Percentiles rank a stretch among this genome's conserved stretches.
Evolutionary conservation across 2,888 invertebrate genomes (phyloP).

Genomic region (Ennomos fuscantarius): DNA sequence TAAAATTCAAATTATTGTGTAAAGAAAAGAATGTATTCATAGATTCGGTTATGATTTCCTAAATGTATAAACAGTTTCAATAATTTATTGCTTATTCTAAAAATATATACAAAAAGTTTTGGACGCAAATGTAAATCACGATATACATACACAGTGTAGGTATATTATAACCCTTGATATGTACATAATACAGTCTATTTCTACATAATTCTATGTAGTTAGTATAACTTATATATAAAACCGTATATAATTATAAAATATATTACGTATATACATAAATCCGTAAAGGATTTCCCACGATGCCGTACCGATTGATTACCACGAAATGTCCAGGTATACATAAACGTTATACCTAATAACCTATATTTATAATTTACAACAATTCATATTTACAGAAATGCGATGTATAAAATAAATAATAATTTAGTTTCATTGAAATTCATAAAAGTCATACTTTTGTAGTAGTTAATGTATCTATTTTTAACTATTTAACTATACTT

Average conservation of each 20-base stretch:
- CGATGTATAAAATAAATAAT: constrained; percentile 3
- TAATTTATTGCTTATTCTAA: constrained; percentile 63
- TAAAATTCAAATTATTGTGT: constrained; percentile 14
- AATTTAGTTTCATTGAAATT: constrained; percentile 7
- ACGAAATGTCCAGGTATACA: not conserved
- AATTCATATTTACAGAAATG: constrained; percentile 7
- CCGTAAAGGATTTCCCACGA: not conserved
- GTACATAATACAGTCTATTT: constrained; percentile 34
- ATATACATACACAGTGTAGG: constrained; percentile 77
- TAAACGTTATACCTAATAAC: constrained; percentile 1
- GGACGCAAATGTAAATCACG: constrained; percentile 75
- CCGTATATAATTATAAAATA: constrained; percentile 25
- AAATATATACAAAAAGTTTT: constrained; percentile 39
- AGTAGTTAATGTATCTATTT: not conserved
- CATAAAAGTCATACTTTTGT: constrained; percentile 19
- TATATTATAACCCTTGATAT: constrained; percentile 54
- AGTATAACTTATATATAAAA: constrained; percentile 39
- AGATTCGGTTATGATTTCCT: constrained; percentile 43
- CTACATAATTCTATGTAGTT: constrained; percentile 72
- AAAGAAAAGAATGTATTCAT: constrained; percentile 30
- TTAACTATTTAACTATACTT: not conserved
- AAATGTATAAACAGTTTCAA: constrained; percentile 64
- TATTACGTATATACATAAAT: constrained; percentile 1
- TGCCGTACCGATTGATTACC: not conserved
- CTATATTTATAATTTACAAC: no score